Evolutionary conservation across 2,113 vertebrate species (phyloP).

Genomic region (Litocranius walleri): DNA sequence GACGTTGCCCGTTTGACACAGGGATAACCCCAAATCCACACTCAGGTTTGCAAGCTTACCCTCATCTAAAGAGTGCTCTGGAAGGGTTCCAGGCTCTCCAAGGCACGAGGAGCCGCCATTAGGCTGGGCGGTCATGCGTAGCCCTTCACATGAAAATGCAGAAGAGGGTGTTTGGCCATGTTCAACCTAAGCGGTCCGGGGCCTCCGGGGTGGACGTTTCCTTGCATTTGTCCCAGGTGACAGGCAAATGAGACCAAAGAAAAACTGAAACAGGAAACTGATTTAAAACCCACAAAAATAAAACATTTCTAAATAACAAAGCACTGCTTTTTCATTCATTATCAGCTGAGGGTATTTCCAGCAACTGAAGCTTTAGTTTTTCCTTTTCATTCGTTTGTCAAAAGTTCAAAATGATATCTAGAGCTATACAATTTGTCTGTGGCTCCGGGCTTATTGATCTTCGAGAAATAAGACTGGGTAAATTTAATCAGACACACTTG

Average conservation of each 20-base stretch:
- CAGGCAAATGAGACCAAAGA: neutral
- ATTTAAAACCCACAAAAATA: neutral
- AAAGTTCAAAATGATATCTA: neutral
- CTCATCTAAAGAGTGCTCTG: neutral
- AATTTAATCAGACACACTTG: neutral
- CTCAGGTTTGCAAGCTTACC: neutral
- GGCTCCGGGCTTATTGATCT: neutral
- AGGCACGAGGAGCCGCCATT: rapidly evolving
- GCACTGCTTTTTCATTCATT: neutral
- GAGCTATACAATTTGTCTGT: neutral
- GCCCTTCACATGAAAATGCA: neutral
- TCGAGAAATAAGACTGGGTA: neutral
- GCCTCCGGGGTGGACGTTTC: neutral
- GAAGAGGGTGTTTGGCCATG: neutral
- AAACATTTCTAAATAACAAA: neutral
- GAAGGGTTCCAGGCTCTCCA: neutral
- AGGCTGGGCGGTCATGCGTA: rapidly evolving
- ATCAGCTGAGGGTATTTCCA: neutral
- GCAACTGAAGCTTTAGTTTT: neutral
- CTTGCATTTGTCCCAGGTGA: neutral
- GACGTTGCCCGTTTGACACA: rapidly evolving
- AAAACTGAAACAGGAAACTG: neutral
- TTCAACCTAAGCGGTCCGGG: rapidly evolving
- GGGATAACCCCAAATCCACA: neutral
- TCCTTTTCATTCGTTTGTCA: neutral